A percentile compares a stretch with the other conserved stretches of the same genome.
These are phyloP conservation scores for Portevinia maculata DNA, from an alignment of 2,888 invertebrate genomes.

Conservation along the genomic window DNA sequence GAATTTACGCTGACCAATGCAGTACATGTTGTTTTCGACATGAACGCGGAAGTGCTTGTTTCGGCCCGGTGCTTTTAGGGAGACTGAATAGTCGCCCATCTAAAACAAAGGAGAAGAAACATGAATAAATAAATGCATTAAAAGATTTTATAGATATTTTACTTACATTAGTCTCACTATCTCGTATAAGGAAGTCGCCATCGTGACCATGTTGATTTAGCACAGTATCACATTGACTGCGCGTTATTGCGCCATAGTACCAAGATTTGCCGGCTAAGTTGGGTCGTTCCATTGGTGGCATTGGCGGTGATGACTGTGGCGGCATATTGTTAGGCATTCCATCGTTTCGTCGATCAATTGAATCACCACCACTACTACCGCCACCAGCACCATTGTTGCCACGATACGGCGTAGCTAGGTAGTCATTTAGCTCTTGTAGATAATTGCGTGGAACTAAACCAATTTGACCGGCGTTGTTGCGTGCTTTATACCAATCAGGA, in stretches of 20 bases:
- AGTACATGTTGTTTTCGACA: constrained; percentile 95
- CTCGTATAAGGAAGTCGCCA: constrained; percentile 99
- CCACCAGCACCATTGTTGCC: constrained; percentile 83
- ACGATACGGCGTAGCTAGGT: constrained; percentile 92
- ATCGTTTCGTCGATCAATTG: constrained; percentile 84
- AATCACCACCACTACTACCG: constrained; percentile 83
- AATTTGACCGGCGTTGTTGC: constrained; percentile 95
- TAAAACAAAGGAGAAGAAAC: constrained; percentile 83
- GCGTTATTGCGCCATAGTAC: constrained; percentile 98
- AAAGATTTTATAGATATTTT: not conserved
- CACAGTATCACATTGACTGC: constrained; percentile 97
- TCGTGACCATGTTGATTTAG: constrained; percentile 97
- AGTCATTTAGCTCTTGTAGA: constrained; percentile 95
- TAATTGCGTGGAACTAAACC: constrained; percentile 98
- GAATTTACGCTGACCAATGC: constrained; percentile 99
- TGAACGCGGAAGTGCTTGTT: constrained; percentile 99
- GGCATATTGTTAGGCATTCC: constrained; percentile 79
- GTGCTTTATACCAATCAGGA: constrained; percentile 98
- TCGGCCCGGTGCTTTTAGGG: constrained; percentile 97
- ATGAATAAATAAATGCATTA: not conserved
- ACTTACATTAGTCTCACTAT: constrained; percentile 99
- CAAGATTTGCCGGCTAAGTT: constrained; percentile 93
- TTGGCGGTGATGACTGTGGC: constrained; percentile 78
- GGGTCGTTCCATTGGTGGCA: constrained; percentile 85
- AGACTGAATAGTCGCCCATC: constrained; percentile 99